Conservation (phyloP, 2,888 invertebrate species). For the Polyploca ridens region DNA sequence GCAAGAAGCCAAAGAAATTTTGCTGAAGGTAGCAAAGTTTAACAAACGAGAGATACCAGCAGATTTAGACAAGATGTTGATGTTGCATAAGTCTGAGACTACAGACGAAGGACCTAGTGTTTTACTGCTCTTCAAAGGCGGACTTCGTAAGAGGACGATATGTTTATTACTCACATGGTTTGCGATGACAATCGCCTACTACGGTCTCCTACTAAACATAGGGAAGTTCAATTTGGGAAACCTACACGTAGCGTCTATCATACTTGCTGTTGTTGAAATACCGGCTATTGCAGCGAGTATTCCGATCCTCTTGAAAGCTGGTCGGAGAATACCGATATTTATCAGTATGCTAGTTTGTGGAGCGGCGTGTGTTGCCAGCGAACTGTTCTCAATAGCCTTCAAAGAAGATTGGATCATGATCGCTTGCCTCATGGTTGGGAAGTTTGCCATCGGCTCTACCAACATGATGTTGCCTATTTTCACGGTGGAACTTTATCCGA, state of each 20-base stretch:
- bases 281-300: conserved; percentile 91
- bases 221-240: conserved; percentile 90
- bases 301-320: conserved; percentile 89
- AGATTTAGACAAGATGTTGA: conserved; percentile 88
- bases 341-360: conserved; percentile 88
- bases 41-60: conserved; percentile 87
- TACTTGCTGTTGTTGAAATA: conserved; percentile 90
- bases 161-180: conserved; percentile 91
- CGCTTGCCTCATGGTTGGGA: conserved; percentile 90
- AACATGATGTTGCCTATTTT: conserved; percentile 92
- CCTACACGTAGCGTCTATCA: conserved; percentile 89
- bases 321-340: conserved; percentile 89
- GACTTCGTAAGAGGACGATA: conserved; percentile 87
- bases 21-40: conserved; percentile 86
- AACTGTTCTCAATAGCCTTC: conserved; percentile 79
- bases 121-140: conserved; percentile 87
- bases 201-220: conserved; percentile 89
- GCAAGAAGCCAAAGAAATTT: conserved; percentile 87
- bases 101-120: conserved; percentile 82
- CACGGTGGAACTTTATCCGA: conserved; percentile 90
- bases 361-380: conserved; percentile 87
- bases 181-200: conserved; percentile 90
- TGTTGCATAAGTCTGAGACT: conserved; percentile 76
- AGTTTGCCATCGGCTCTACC: conserved; percentile 91
- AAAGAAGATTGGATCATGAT: conserved; percentile 88